Percentiles rank a stretch among this genome's conserved stretches.
phyloP scores from a whole-genome alignment of 2,888 invertebrate species.

The Diabrotica balteata region DNA sequence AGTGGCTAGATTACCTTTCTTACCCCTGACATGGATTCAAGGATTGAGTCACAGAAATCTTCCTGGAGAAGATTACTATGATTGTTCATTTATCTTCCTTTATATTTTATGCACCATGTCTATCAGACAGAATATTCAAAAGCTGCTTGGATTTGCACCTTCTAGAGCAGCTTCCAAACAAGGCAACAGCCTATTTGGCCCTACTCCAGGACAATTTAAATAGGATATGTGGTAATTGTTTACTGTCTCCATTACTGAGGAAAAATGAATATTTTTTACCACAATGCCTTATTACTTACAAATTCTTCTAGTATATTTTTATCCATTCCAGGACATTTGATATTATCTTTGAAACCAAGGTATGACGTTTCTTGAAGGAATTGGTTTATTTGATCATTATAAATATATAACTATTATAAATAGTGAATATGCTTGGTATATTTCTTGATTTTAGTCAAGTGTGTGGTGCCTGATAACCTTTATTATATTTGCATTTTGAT shows the following conservation, averaged over 20 bases:
- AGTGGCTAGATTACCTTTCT: constrained; percentile 95
- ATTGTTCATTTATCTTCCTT: constrained; percentile 98
- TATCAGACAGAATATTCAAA: constrained; percentile 97
- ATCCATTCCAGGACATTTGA: too few relatives aligned
- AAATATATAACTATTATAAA: too few relatives aligned
- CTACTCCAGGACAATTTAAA: constrained; percentile 83
- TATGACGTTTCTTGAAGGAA: too few relatives aligned
- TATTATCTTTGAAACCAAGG: too few relatives aligned
- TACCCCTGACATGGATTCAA: constrained; percentile 96
- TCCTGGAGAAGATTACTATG: constrained; percentile 95
- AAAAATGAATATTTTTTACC: neutral
- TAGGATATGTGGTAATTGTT: constrained; percentile 53
- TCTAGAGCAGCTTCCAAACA: constrained; percentile 97
- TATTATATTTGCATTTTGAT: too few relatives aligned
- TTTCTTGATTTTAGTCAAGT: too few relatives aligned
- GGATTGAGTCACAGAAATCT: constrained; percentile 96
- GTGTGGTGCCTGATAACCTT: too few relatives aligned
- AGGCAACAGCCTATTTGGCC: constrained; percentile 84
- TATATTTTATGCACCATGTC: constrained; percentile 99
- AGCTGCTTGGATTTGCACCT: constrained; percentile 95
- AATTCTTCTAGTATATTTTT: too few relatives aligned
- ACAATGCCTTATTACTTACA: neutral
- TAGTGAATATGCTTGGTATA: too few relatives aligned
- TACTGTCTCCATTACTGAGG: too few relatives aligned
- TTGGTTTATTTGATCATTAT: too few relatives aligned